phyloP scores from a whole-genome alignment of 2,888 invertebrate species.

The Cheilosia pagana region DNA sequence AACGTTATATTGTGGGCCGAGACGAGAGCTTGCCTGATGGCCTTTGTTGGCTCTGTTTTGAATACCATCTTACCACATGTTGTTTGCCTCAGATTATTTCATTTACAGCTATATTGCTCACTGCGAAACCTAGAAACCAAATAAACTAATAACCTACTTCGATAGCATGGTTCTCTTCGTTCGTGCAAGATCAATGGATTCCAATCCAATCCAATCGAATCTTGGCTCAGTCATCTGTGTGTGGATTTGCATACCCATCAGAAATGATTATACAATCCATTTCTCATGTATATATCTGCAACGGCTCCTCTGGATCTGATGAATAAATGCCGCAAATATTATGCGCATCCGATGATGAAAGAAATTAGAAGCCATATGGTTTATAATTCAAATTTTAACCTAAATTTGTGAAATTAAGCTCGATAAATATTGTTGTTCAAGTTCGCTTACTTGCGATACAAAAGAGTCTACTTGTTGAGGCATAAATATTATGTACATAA shows the following conservation, averaged over 20 bases:
- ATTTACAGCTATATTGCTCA: slow-evolving; percentile 61
- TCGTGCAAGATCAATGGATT: slow-evolving; percentile 67
- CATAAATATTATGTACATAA: neutral
- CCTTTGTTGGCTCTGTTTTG: slow-evolving; percentile 28
- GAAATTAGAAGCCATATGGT: slow-evolving; percentile 5
- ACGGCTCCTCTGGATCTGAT: slow-evolving; percentile 3
- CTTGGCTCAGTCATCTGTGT: slow-evolving; percentile 15
- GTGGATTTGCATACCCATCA: slow-evolving; percentile 37
- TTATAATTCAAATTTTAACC: slow-evolving; percentile 52
- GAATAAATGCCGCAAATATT: slow-evolving; percentile 40
- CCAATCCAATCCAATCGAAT: slow-evolving; percentile 32
- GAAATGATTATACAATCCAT: slow-evolving; percentile 31
- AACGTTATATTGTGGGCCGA: neutral
- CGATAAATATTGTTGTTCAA: slow-evolving; percentile 31
- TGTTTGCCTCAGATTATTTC: slow-evolving; percentile 24
- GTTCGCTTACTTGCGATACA: slow-evolving; percentile 29
- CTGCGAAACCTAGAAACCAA: slow-evolving; percentile 64
- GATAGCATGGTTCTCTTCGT: slow-evolving; percentile 48
- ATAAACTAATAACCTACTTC: slow-evolving; percentile 67
- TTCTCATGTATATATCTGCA: slow-evolving; percentile 19
- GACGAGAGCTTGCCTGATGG: slow-evolving; percentile 8
- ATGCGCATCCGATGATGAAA: slow-evolving; percentile 26
- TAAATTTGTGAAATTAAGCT: slow-evolving; percentile 6
- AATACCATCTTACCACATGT: slow-evolving; percentile 2
- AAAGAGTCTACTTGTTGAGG: neutral